Conservation (phyloP, 2,113 vertebrate species). For the Mohoua ochrocephala region DNA sequence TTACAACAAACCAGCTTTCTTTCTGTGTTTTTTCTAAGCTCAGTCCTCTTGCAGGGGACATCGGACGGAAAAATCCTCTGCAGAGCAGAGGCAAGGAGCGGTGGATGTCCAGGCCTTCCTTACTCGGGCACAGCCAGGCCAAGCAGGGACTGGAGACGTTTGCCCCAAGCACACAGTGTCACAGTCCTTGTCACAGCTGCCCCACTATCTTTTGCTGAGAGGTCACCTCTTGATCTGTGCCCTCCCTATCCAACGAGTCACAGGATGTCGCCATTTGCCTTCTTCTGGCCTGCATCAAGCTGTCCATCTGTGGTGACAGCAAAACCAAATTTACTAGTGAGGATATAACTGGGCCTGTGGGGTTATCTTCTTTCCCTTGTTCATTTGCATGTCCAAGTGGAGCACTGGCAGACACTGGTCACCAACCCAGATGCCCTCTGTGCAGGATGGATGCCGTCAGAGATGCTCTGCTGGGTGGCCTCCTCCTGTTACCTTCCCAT, state of each 20-base stretch:
- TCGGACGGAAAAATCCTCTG: background rate
- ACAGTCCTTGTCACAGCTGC: background rate
- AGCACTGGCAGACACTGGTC: background rate
- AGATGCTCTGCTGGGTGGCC: background rate
- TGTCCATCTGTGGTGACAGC: fast-evolving
- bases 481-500: background rate
- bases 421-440: background rate
- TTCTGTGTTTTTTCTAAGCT: background rate
- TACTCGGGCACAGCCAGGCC: background rate
- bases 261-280: background rate
- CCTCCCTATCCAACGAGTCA: background rate
- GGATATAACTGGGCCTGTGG: background rate
- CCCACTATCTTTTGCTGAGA: background rate
- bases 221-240: background rate
- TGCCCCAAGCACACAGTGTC: background rate
- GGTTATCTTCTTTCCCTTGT: background rate
- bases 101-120: background rate
- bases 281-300: background rate
- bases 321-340: background rate
- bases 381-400: background rate
- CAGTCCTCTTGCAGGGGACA: background rate
- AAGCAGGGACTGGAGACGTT: background rate
- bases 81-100: background rate
- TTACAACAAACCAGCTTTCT: background rate
- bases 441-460: background rate